Evolutionary conservation across 2,888 invertebrate genomes (phyloP).

Genomic region (Melitaea athalia): DNA sequence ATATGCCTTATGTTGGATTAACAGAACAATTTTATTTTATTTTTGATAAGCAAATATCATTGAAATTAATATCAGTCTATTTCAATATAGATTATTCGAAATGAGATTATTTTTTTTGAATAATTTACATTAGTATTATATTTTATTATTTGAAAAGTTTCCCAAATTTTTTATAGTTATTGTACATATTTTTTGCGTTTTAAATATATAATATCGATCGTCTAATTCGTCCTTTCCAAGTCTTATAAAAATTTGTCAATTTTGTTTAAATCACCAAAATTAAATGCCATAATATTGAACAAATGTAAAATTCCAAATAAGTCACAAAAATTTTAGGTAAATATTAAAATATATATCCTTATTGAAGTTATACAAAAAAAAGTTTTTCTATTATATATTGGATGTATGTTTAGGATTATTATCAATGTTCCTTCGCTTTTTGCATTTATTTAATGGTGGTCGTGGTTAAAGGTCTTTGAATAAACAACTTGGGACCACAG

Average conservation of each 20-base stretch:
- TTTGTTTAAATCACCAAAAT: slow-evolving; percentile 16
- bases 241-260: background rate
- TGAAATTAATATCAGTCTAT: no score
- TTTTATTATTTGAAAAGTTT: no score
- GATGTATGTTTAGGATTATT: slow-evolving; percentile 15
- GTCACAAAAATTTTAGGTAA: slow-evolving; percentile 10
- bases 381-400: slow-evolving; percentile 1
- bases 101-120: no score
- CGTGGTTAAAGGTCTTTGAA: slow-evolving; percentile 10
- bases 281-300: slow-evolving; percentile 17
- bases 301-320: slow-evolving; percentile 3
- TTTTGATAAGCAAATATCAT: no score
- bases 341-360: background rate
- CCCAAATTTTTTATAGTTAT: no score
- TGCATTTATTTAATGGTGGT: slow-evolving; percentile 32
- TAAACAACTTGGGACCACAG: slow-evolving; percentile 19
- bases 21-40: no score
- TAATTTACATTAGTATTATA: no score
- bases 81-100: no score
- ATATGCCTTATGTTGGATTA: no score
- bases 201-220: background rate
- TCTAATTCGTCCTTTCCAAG: background rate
- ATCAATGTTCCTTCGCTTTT: slow-evolving; percentile 31
- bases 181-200: no score
- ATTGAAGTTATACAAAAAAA: slow-evolving; percentile 23